Evolutionary conservation across 2,888 invertebrate species (phyloP).

Genomic region (Melinaea marsaeus): DNA sequence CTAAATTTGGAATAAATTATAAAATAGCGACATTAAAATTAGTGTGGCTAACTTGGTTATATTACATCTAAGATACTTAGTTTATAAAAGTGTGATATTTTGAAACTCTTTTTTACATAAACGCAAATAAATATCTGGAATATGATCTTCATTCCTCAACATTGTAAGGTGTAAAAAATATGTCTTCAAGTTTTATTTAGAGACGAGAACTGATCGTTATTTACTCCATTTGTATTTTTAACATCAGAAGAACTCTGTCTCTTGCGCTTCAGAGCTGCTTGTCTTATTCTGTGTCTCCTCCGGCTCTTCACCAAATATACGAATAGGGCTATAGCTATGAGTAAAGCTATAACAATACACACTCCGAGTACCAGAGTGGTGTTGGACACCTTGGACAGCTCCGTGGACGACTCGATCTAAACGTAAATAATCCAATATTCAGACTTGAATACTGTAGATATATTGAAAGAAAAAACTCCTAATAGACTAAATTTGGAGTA

Average conservation of each 20-base stretch:
- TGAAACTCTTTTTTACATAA: too few species aligned
- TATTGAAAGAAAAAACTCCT: too few species aligned
- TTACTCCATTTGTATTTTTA: conserved; percentile 47
- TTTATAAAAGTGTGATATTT: too few species aligned
- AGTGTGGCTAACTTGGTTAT: too few species aligned
- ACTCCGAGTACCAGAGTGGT: conserved; percentile 56
- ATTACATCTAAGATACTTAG: too few species aligned
- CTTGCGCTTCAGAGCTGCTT: conserved; percentile 56
- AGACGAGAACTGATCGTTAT: conserved; percentile 58
- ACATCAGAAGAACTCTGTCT: conserved; percentile 57
- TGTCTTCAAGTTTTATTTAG: conserved; percentile 52
- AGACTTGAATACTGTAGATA: background rate
- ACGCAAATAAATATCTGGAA: background rate
- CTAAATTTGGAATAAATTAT: too few species aligned
- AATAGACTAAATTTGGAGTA: too few species aligned
- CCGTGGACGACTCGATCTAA: conserved; percentile 57
- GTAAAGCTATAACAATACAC: conserved; percentile 51
- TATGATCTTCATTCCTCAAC: background rate
- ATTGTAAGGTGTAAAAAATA: background rate
- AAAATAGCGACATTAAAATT: too few species aligned
- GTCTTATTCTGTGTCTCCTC: conserved; percentile 49
- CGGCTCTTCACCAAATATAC: conserved; percentile 60
- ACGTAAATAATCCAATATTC: conserved; percentile 27
- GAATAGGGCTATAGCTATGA: conserved; percentile 54
- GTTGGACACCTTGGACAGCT: conserved; percentile 39